These are phyloP conservation scores for Rhipidura dahli DNA, from an alignment of 2,113 vertebrate species.

Conservation along the genomic window DNA sequence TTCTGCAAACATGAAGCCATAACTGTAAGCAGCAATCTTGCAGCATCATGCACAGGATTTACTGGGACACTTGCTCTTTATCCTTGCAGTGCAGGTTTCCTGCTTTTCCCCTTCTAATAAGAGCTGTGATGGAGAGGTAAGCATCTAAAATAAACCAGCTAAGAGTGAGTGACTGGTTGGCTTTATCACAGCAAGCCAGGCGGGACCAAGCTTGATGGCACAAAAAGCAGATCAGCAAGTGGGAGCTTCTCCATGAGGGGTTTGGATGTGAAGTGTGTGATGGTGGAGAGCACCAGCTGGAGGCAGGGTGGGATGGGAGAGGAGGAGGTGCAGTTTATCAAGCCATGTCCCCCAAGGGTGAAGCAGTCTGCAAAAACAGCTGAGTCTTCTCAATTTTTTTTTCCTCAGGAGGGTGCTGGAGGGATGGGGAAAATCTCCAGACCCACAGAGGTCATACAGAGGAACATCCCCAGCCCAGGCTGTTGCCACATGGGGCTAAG, in stretches of 20 bases:
- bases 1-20: background rate
- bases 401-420: background rate
- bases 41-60: background rate
- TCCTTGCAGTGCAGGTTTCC: background rate
- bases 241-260: rapidly evolving
- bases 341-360: background rate
- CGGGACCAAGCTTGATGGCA: background rate
- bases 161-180: background rate
- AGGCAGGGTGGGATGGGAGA: background rate
- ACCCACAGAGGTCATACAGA: background rate
- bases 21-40: background rate
- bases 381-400: background rate
- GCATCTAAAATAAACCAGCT: background rate
- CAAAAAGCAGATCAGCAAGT: background rate
- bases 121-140: background rate
- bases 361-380: background rate
- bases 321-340: background rate
- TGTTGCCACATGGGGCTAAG: rapidly evolving
- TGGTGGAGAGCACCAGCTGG: background rate
- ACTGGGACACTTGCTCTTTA: background rate
- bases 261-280: background rate
- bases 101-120: background rate
- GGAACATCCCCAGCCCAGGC: background rate
- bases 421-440: background rate
- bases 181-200: background rate